A percentile compares a stretch with the other conserved stretches of the same genome.
Evolutionary conservation across 1,140 invertebrate species (phyloP).

Genomic region (Phortica variegata): DNA sequence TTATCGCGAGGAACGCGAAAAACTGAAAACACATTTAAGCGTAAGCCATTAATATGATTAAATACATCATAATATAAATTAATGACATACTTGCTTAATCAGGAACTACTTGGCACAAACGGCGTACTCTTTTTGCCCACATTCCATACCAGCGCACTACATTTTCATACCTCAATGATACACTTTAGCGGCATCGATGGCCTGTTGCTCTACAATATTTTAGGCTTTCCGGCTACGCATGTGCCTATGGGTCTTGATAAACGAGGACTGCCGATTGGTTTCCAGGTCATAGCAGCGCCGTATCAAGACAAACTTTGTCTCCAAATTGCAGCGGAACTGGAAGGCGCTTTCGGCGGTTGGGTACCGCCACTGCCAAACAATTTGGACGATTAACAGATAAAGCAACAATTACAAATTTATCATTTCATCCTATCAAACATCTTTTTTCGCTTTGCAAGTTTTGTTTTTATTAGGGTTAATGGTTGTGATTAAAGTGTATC

Average conservation of each 20-base stretch:
- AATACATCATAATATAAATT: neutral
- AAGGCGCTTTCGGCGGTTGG: constrained; percentile 81
- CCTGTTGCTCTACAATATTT: constrained; percentile 72
- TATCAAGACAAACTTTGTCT: constrained; percentile 75
- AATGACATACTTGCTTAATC: constrained; percentile 10
- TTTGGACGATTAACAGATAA: neutral
- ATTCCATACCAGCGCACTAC: constrained; percentile 64
- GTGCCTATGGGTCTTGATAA: constrained; percentile 68
- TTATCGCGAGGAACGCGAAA: constrained; percentile 24
- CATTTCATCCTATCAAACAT: neutral
- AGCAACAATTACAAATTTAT: constrained; percentile 3
- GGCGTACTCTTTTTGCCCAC: constrained; percentile 76
- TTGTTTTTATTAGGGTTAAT: neutral
- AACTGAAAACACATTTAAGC: constrained; percentile 22
- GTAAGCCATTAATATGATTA: constrained; percentile 12
- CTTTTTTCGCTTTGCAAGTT: neutral
- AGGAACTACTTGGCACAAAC: constrained; percentile 64
- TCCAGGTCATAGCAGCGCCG: constrained; percentile 70
- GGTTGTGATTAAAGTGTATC: constrained; percentile 23
- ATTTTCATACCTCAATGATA: constrained; percentile 65
- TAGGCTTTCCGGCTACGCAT: constrained; percentile 75
- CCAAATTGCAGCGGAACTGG: constrained; percentile 74
- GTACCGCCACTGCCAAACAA: constrained; percentile 45
- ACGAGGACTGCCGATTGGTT: constrained; percentile 69
- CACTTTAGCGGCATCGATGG: constrained; percentile 67